Conservation (phyloP, 2,797 vertebrate genomes). For the Galaxias olidus region DNA sequence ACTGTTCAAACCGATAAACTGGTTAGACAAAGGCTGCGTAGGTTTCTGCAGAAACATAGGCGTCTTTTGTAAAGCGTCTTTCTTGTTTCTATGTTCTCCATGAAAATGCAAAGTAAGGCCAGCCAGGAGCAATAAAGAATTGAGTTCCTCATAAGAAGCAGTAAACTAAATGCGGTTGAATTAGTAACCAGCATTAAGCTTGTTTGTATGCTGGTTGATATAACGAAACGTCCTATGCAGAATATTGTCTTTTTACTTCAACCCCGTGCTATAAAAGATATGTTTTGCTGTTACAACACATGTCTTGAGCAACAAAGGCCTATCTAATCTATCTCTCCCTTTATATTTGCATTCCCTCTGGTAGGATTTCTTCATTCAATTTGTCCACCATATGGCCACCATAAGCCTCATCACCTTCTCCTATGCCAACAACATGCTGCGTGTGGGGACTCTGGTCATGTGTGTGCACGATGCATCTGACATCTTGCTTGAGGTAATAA, state of each 20-base stretch:
- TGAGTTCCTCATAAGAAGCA: too few species aligned
- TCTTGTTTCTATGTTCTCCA: too few species aligned
- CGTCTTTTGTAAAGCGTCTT: background rate
- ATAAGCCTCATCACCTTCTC: conserved; percentile 91
- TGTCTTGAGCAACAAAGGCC: background rate
- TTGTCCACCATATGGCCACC: conserved; percentile 91
- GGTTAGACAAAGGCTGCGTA: conserved; percentile 18
- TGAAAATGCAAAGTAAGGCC: too few species aligned
- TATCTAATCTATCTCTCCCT: background rate
- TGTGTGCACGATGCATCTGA: conserved; percentile 91
- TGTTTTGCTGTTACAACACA: too few species aligned
- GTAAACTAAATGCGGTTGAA: too few species aligned
- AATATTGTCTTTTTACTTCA: too few species aligned
- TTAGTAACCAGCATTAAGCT: too few species aligned
- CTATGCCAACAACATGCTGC: conserved; percentile 93
- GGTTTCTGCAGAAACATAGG: background rate
- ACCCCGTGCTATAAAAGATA: too few species aligned
- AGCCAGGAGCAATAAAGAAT: too few species aligned
- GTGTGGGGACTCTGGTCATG: conserved; percentile 88
- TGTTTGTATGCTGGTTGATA: too few species aligned
- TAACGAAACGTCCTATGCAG: too few species aligned
- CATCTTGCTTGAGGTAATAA: conserved; percentile 90
- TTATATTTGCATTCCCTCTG: background rate
- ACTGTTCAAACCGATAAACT: conserved; percentile 1
- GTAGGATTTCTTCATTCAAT: conserved; percentile 96